A percentile compares a stretch with the other conserved stretches of the same genome.
Conservation (phyloP, 1,140 invertebrate species). For the Bombus consobrinus region DNA sequence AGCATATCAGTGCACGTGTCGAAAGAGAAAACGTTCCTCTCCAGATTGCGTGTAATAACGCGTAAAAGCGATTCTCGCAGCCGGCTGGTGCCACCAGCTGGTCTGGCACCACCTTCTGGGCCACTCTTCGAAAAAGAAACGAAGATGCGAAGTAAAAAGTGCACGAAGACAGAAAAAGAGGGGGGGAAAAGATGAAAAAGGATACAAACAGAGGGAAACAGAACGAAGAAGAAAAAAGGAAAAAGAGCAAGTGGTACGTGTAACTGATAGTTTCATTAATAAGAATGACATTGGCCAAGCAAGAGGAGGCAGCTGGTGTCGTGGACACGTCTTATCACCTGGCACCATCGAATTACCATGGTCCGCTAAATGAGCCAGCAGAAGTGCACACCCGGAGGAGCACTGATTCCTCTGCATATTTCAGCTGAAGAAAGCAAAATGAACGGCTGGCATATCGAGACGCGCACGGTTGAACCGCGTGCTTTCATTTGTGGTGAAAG, state of each 20-base stretch:
- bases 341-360: slow-evolving; percentile 43
- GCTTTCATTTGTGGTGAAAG: slow-evolving; percentile 56
- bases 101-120: slow-evolving; percentile 40
- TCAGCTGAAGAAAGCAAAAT: slow-evolving; percentile 44
- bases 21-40: slow-evolving; percentile 63
- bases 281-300: slow-evolving; percentile 66
- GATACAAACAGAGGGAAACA: neutral
- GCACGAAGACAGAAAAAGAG: neutral
- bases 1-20: slow-evolving; percentile 55
- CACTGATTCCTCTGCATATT: slow-evolving; percentile 37
- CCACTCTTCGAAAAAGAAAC: neutral
- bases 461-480: slow-evolving; percentile 14
- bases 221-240: neutral
- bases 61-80: slow-evolving; percentile 46
- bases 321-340: slow-evolving; percentile 43
- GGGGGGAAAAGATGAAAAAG: neutral
- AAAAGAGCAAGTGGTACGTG: neutral
- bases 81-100: slow-evolving; percentile 58
- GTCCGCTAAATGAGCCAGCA: slow-evolving; percentile 11
- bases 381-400: neutral
- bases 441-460: slow-evolving; percentile 17
- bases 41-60: slow-evolving; percentile 56
- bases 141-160: neutral
- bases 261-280: slow-evolving; percentile 74
- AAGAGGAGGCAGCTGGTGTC: slow-evolving; percentile 45